Conservation (phyloP, 2,113 vertebrate species). For the Leucosticte australis region DNA sequence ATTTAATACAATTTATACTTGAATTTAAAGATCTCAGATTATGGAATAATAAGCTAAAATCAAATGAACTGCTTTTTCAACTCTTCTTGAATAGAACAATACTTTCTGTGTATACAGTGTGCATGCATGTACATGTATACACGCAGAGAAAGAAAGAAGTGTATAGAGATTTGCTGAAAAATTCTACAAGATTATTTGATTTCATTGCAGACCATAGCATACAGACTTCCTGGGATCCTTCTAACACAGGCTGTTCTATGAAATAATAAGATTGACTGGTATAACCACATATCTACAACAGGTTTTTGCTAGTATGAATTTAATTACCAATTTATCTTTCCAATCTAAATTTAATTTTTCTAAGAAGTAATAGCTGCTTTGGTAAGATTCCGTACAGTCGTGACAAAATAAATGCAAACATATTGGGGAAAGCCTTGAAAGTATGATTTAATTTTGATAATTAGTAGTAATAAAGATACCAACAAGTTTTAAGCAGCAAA, state of each 20-base stretch:
- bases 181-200: conserved; percentile 67
- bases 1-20: conserved; percentile 44
- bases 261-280: conserved; percentile 35
- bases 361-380: conserved; percentile 70
- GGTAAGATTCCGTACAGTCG: conserved; percentile 63
- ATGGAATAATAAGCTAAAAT: conserved; percentile 55
- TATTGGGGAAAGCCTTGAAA: conserved; percentile 67
- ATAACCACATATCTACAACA: conserved; percentile 54
- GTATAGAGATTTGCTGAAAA: conserved; percentile 42
- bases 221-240: conserved; percentile 37
- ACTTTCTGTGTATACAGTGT: conserved; percentile 61
- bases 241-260: conserved; percentile 63
- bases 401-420: conserved; percentile 60
- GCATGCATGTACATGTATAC: conserved; percentile 56
- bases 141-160: conserved; percentile 58
- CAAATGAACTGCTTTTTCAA: conserved; percentile 69
- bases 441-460: conserved; percentile 66
- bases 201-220: conserved; percentile 61
- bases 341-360: conserved; percentile 42
- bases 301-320: conserved; percentile 48
- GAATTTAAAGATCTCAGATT: conserved; percentile 25
- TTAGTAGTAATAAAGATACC: conserved; percentile 63
- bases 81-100: conserved; percentile 69
- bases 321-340: conserved; percentile 33
- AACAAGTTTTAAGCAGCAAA: conserved; percentile 59